Evolutionary conservation across 1,140 invertebrate species (phyloP).

Genomic region (Spodoptera litura): DNA sequence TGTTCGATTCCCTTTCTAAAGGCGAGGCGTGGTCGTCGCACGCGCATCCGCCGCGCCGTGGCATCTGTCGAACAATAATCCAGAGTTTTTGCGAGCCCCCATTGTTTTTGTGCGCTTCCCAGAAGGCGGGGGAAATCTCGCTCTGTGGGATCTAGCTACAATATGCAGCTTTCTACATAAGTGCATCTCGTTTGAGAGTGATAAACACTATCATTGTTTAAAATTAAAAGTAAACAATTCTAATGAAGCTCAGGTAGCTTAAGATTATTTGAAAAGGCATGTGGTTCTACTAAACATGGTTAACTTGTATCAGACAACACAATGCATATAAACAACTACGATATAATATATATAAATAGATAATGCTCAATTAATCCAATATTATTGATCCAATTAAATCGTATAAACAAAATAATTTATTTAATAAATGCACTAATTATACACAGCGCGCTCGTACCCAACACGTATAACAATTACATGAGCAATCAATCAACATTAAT

Average conservation of each 20-base stretch:
- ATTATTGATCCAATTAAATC: constrained; percentile 5
- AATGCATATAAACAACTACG: not conserved
- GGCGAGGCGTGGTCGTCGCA: constrained; percentile 24
- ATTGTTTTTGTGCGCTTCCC: constrained; percentile 45
- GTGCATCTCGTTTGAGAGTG: constrained; percentile 32
- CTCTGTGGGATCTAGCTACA: constrained; percentile 37
- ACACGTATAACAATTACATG: constrained; percentile 16
- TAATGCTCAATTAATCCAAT: not conserved
- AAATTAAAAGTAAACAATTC: constrained; percentile 29
- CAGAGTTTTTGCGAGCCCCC: constrained; percentile 41
- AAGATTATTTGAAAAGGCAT: not conserved
- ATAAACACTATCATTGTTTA: constrained; percentile 22
- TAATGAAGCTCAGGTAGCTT: not conserved
- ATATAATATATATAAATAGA: not conserved
- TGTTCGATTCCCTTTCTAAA: not conserved
- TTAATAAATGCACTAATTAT: constrained; percentile 26
- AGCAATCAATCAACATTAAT: constrained; percentile 33
- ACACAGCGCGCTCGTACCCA: not conserved
- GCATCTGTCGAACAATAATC: constrained; percentile 49
- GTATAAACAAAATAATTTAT: constrained; percentile 21
- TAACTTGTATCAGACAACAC: not conserved
- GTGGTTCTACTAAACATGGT: not conserved
- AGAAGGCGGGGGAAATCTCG: constrained; percentile 37
- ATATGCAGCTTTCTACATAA: constrained; percentile 40
- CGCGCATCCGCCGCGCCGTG: constrained; percentile 43